These are phyloP conservation scores for Stenotaenia linearis DNA, from an alignment of 2,888 invertebrate genomes.

Conservation along the genomic window DNA sequence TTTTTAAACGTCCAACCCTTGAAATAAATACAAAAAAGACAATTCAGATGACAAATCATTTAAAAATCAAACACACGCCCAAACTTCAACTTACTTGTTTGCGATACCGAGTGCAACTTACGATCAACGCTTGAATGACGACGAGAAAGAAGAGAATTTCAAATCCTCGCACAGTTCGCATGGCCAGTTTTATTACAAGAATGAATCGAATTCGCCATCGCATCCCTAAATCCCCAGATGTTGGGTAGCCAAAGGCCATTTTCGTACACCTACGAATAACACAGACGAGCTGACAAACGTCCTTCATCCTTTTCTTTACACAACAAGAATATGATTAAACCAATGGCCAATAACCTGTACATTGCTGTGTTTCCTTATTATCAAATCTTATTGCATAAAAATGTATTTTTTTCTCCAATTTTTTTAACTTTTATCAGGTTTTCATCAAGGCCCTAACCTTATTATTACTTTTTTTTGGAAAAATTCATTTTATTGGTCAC, in stretches of 20 bases:
- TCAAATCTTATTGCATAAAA: not conserved
- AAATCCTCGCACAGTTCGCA: not conserved
- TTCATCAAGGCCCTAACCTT: too few relatives aligned
- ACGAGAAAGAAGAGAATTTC: not conserved
- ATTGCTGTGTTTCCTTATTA: too few relatives aligned
- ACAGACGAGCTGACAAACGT: not conserved
- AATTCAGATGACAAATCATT: not conserved
- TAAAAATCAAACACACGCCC: too few relatives aligned
- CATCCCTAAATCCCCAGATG: not conserved
- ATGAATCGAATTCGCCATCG: not conserved
- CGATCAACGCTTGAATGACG: not conserved
- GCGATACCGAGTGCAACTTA: not conserved
- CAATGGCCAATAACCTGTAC: not conserved
- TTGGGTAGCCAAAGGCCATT: not conserved
- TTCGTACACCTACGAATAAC: not conserved
- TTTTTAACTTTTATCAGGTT: too few relatives aligned
- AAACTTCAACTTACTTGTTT: not conserved
- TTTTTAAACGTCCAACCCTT: not conserved
- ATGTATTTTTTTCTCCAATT: not conserved
- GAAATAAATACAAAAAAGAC: not conserved
- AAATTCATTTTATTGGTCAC: too few relatives aligned
- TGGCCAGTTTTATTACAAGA: not conserved
- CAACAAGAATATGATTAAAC: not conserved
- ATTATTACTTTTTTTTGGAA: too few relatives aligned
- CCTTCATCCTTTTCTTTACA: not conserved